Percentiles rank a stretch among this genome's conserved stretches.
phyloP scores from a whole-genome alignment of 2,113 vertebrate genomes.

The Pao palembangensis region DNA sequence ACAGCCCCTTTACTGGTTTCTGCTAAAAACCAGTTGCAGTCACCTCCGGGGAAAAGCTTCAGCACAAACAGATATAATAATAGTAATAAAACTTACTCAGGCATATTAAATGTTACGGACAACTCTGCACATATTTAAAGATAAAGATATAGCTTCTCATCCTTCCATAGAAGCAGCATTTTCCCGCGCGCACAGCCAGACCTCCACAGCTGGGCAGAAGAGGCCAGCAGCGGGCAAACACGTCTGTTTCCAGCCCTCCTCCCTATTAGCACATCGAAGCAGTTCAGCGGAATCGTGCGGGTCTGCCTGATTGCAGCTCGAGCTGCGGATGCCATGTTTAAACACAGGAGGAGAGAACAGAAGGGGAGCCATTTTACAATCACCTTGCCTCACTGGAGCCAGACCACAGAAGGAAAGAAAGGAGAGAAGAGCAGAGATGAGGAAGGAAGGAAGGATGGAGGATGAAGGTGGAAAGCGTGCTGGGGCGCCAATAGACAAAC shows the following conservation, averaged over 20 bases:
- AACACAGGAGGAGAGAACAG: slow-evolving; percentile 44
- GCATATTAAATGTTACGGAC: background rate
- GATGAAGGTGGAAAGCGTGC: background rate
- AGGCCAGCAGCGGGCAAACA: slow-evolving; percentile 29
- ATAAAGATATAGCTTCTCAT: too few species aligned
- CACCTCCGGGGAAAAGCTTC: too few species aligned
- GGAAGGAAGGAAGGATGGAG: background rate
- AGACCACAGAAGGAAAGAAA: background rate
- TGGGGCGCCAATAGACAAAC: background rate
- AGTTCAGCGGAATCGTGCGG: slow-evolving; percentile 43
- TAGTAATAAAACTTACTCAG: too few species aligned
- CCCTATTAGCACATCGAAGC: slow-evolving; percentile 29
- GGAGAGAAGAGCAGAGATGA: slow-evolving; percentile 8
- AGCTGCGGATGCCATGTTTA: slow-evolving; percentile 38
- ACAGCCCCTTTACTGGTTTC: background rate
- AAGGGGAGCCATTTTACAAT: slow-evolving; percentile 49
- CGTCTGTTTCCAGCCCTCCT: slow-evolving; percentile 28
- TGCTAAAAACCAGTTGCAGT: too few species aligned
- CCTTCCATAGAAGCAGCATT: too few species aligned
- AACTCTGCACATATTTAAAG: background rate
- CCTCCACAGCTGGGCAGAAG: slow-evolving; percentile 36
- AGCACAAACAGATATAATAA: too few species aligned
- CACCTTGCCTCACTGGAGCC: slow-evolving; percentile 17
- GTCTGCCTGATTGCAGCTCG: slow-evolving; percentile 52
- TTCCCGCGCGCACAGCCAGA: slow-evolving; percentile 1